Base-by-base conservation (phyloP, 2,113 vertebrate genomes). In the Scytalopus superciliaris region DNA sequence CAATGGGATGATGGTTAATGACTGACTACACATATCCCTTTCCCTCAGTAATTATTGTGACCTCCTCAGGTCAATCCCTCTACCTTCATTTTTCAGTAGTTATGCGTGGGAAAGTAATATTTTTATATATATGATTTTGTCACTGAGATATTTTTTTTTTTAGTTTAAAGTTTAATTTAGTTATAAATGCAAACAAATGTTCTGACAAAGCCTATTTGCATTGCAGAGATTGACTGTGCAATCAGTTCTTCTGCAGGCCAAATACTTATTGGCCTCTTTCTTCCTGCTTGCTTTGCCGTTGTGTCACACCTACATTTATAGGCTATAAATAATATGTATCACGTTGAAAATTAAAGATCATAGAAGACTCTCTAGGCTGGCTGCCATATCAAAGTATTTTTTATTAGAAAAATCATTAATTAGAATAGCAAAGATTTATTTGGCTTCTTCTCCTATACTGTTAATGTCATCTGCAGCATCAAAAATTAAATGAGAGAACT, bases 321-420 rank as follows among this genome's bases (percentile, higher is more conserved):
- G 60, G 80, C 53, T 94, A 90, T 92, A 97, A 94, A 94, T 95
- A 93, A 81, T 35, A 87, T 40, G 35, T 55, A 89, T 92, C 76
- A 23, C 49, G 47, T 30, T 15, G 74, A 68, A 97, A 97, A 94
- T 87, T 87, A 92, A 94, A 91, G 79, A 91, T 78, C 83, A 91
- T 81, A 85, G 86, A 93, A 95, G 76, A 69, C 57, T 67, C 73
- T 96, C 81, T 78, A 47, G 93, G 80, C 96, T 95, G 89, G 25
- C 53, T 97, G 92, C 82, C 89, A 90, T 95, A 82, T 75, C 59
- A 77, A 97, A 90, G 64, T 94, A 59, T 80, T 96, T 97, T 96
- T 96, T 92, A 92, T 91, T 91, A 94, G 87, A 90, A 94, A 86
- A 94, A 81, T 93, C 37, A 91, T 84, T 97, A 97, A 96, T 96